Evolutionary conservation across 2,113 vertebrate species (phyloP).

Genomic region (Hydropotes inermis): DNA sequence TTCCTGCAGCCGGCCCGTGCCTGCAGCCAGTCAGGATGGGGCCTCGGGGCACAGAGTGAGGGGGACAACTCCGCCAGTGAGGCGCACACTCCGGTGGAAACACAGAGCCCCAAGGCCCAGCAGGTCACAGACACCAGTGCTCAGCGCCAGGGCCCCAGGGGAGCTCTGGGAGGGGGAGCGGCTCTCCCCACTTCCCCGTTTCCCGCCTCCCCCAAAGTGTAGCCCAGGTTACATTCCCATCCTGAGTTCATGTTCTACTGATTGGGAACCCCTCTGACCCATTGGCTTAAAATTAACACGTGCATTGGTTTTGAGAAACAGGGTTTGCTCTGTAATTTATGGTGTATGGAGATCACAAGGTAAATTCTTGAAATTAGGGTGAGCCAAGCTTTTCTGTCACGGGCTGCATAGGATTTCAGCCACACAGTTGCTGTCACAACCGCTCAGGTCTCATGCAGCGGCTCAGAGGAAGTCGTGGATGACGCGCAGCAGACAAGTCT

Average conservation of each 20-base stretch:
- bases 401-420: rapidly evolving
- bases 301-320: rapidly evolving
- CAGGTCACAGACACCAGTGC: rapidly evolving
- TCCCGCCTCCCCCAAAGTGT: rapidly evolving
- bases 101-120: background rate
- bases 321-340: rapidly evolving
- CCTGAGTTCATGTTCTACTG: background rate
- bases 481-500: rapidly evolving
- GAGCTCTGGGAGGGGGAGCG: rapidly evolving
- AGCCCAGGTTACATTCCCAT: background rate
- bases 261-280: background rate
- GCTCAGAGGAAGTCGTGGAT: rapidly evolving
- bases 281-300: rapidly evolving
- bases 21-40: rapidly evolving
- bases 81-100: rapidly evolving
- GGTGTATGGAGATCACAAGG: background rate
- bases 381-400: rapidly evolving
- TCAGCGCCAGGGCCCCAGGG: rapidly evolving
- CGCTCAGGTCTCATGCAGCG: rapidly evolving
- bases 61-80: rapidly evolving
- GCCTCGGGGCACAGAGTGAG: rapidly evolving
- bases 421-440: rapidly evolving
- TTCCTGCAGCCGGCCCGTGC: rapidly evolving
- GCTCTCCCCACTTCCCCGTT: background rate
- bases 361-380: rapidly evolving